These are phyloP conservation scores for Hoplostethus atlanticus DNA, from an alignment of 2,797 vertebrate species.

Conservation along the genomic window DNA sequence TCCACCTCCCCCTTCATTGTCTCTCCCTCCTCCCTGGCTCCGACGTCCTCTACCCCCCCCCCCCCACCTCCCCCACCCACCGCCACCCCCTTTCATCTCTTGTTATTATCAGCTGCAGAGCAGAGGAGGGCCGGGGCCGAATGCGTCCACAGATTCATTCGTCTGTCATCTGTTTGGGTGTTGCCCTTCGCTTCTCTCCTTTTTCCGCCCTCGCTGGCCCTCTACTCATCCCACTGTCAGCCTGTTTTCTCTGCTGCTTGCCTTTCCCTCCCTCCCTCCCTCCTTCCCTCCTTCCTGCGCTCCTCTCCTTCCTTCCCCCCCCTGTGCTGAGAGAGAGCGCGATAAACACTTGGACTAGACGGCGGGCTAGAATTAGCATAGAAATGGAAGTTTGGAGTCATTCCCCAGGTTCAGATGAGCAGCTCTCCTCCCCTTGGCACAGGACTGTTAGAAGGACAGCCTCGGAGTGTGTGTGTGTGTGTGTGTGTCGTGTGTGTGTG, in stretches of 20 bases:
- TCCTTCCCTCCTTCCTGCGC: slow-evolving; percentile 39
- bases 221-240: slow-evolving; percentile 60
- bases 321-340: slow-evolving; percentile 49
- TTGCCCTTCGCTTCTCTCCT: slow-evolving; percentile 57
- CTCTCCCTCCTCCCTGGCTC: slow-evolving; percentile 11
- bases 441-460: slow-evolving; percentile 62
- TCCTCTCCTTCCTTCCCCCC: slow-evolving; percentile 5
- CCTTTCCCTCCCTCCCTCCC: slow-evolving; percentile 35
- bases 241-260: slow-evolving; percentile 30
- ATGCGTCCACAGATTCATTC: slow-evolving; percentile 79
- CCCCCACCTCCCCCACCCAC: slow-evolving; percentile 17
- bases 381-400: slow-evolving; percentile 84
- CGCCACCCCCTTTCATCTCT: slow-evolving; percentile 70
- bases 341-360: slow-evolving; percentile 80
- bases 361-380: slow-evolving; percentile 81
- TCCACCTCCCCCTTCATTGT: slow-evolving; percentile 27
- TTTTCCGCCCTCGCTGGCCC: slow-evolving; percentile 48
- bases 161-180: slow-evolving; percentile 80
- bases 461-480: slow-evolving; percentile 26
- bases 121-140: slow-evolving; percentile 73
- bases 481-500: slow-evolving; percentile 10
- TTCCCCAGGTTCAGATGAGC: slow-evolving; percentile 81
- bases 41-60: slow-evolving; percentile 17
- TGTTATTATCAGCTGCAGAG: slow-evolving; percentile 77
- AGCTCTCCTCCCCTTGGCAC: slow-evolving; percentile 65